Evolutionary conservation across 2,113 vertebrate genomes (phyloP), one percentile per base, ranked within the genome.

Genomic region (Fukomys damarensis): DNA sequence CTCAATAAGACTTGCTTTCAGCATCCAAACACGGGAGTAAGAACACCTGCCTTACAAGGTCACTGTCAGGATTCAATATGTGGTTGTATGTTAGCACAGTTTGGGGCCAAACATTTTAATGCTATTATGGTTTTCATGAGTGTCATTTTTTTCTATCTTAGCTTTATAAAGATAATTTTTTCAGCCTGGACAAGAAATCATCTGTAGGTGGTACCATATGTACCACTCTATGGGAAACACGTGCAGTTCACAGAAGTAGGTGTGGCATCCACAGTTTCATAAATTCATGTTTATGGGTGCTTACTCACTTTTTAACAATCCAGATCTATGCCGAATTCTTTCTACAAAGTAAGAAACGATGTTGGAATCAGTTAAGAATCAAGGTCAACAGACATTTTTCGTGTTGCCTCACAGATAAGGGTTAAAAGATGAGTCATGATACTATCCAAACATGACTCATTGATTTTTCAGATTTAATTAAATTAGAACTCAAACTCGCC

Each of bases 321-420:
- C 9, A 79, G 3, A 77, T 3, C 4, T 32, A 35, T 32, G 74
- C 4, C 85, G n/a, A 94, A 49, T 96, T 74, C 1, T 59, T 91
- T 70, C 4, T 43, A 43, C 11, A 88, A 68, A 76, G 49, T 20
- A 84, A 66, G 7, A 3, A 46, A 0, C 14, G 9, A 2, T 13
- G 22, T 85, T 94, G 49, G 2, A 86, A 87, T 96, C 12, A 94
- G 8, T 96, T 84, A 70, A 16, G 46, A 93, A 8, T 94, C 10
- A 24, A 77, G 43, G 38, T 49, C 85, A 87, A 58, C 22, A 86
- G 26, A 81, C 0, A 66, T 93, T 79, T 2, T 85, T 28, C 38
- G 88, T 95, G 5, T 59, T 17, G 76, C 88, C 26, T 93, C 30
- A 79, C 32, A 85, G 58, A 56, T 89, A 76, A 6, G 30, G 0